These are phyloP conservation scores for Python bivittatus DNA, from an alignment of 2,113 vertebrate genomes.

Conservation along the genomic window DNA sequence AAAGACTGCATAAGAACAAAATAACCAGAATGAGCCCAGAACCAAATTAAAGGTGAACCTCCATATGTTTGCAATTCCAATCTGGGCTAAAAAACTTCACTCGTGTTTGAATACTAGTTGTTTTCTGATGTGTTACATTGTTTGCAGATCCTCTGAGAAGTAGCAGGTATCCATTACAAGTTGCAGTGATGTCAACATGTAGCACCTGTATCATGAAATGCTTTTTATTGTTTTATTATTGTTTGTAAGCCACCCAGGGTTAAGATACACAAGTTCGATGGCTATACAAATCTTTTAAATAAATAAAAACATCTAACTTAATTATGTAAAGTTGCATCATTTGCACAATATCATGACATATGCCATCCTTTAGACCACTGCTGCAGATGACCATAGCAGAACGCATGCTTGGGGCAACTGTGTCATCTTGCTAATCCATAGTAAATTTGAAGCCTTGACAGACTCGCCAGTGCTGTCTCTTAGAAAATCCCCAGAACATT, in stretches of 20 bases:
- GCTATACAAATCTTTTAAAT: not conserved
- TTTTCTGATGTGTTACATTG: not conserved
- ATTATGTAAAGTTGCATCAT: not conserved
- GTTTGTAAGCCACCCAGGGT: not conserved
- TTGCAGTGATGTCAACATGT: not conserved
- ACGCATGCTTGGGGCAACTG: not conserved
- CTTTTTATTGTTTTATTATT: not conserved
- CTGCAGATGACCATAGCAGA: not conserved
- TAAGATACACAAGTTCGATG: not conserved
- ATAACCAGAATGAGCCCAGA: not conserved
- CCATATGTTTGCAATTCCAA: not conserved
- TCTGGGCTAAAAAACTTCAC: not conserved
- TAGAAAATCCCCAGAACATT: not conserved
- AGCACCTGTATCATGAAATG: not conserved
- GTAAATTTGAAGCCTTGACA: not conserved
- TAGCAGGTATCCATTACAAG: not conserved
- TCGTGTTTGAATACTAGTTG: not conserved
- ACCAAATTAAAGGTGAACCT: not conserved
- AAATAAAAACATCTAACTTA: not conserved
- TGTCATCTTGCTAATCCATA: not conserved
- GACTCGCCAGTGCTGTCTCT: not conserved
- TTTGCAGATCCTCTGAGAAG: not conserved
- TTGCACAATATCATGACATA: not conserved
- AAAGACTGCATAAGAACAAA: not conserved
- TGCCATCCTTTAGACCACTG: not conserved